phyloP scores from a whole-genome alignment of 1,140 invertebrate species.

The Aphaenogaster floridana region DNA sequence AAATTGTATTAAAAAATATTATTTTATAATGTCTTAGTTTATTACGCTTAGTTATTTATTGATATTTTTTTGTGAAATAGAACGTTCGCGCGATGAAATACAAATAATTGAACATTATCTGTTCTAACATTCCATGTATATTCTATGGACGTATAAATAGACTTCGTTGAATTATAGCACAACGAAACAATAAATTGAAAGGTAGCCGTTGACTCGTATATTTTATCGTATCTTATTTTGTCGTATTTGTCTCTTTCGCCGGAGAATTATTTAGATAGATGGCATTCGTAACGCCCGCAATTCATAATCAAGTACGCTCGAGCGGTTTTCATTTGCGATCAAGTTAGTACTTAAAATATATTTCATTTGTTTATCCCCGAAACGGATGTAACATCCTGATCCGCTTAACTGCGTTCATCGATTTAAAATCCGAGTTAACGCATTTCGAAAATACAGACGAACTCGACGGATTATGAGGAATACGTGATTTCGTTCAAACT shows the following conservation, averaged over 20 bases:
- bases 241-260: background rate
- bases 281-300: background rate
- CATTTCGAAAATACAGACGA: conserved; percentile 51
- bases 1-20: background rate
- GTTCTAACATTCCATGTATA: background rate
- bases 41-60: background rate
- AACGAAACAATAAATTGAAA: conserved; percentile 13
- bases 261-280: conserved; percentile 16
- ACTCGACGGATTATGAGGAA: conserved; percentile 17
- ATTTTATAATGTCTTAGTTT: background rate
- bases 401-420: conserved; percentile 67
- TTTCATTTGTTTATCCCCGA: conserved; percentile 55
- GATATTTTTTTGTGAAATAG: background rate
- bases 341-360: conserved; percentile 57
- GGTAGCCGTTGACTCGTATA: background rate
- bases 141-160: background rate
- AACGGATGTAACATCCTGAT: conserved; percentile 40
- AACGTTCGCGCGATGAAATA: background rate
- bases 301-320: conserved; percentile 33
- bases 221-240: background rate
- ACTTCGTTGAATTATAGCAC: background rate
- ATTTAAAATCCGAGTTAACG: conserved; percentile 71
- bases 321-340: conserved; percentile 41
- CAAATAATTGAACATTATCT: conserved; percentile 4
- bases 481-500: conserved; percentile 40